Percentiles rank a stretch among this genome's conserved stretches.
phyloP scores from a whole-genome alignment of 2,888 invertebrate genomes.

The Patella caerulea region DNA sequence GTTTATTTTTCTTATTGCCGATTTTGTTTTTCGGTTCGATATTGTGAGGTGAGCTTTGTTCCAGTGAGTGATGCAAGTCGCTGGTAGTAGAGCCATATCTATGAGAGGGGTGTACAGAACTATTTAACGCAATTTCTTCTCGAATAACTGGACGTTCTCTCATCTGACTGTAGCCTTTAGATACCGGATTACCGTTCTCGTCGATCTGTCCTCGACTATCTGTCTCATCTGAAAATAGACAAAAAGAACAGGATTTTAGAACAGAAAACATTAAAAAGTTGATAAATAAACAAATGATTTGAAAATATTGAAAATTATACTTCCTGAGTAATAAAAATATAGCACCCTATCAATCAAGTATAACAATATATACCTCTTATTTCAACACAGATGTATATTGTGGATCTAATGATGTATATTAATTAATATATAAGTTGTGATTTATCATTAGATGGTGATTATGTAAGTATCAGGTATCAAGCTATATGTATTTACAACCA shows the following conservation, averaged over 20 bases:
- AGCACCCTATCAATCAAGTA: too few relatives aligned
- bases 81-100: not conserved
- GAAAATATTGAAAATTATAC: too few relatives aligned
- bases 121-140: not conserved
- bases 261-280: too few relatives aligned
- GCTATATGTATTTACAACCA: too few relatives aligned
- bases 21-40: not conserved
- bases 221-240: not conserved
- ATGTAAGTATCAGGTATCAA: too few relatives aligned
- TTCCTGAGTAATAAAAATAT: too few relatives aligned
- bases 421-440: too few relatives aligned
- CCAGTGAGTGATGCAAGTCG: not conserved
- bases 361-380: too few relatives aligned
- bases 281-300: too few relatives aligned
- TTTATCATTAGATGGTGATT: too few relatives aligned
- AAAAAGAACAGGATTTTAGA: not conserved
- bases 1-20: slow-evolving; percentile 30
- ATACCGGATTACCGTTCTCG: slow-evolving; percentile 60
- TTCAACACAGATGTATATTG: too few relatives aligned
- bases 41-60: not conserved
- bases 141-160: slow-evolving; percentile 38
- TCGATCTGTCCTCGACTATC: slow-evolving; percentile 30
- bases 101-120: not conserved
- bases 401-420: too few relatives aligned
- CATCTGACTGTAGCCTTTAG: slow-evolving; percentile 50